Evolutionary conservation across 2,113 vertebrate genomes (phyloP).

Genomic region (Crotalus horridus): DNA sequence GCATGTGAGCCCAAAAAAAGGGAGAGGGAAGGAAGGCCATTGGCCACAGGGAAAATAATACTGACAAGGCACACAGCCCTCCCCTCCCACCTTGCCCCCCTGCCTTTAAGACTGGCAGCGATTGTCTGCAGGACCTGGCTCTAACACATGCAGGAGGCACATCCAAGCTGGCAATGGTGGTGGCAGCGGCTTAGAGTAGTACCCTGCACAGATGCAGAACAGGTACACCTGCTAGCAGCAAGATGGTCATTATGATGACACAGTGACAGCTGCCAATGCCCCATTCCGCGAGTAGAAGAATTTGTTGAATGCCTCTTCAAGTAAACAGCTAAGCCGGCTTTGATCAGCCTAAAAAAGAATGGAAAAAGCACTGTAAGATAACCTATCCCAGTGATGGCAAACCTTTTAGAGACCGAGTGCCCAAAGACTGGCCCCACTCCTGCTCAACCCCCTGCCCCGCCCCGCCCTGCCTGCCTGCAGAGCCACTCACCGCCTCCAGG

Average conservation of each 20-base stretch:
- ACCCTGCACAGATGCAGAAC: constrained; percentile 31
- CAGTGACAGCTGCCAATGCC: constrained; percentile 88
- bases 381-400: too few relatives aligned
- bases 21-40: background rate
- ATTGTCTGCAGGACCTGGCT: constrained; percentile 51
- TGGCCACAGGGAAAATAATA: constrained; percentile 59
- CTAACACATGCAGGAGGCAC: constrained; percentile 57
- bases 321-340: constrained; percentile 85
- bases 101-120: constrained; percentile 32
- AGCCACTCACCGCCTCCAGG: too few relatives aligned
- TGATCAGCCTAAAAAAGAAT: constrained; percentile 82
- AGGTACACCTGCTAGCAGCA: constrained; percentile 17
- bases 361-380: background rate
- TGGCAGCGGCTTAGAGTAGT: background rate
- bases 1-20: constrained; percentile 33
- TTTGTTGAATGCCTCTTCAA: constrained; percentile 95
- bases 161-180: constrained; percentile 56
- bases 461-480: too few relatives aligned
- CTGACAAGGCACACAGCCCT: constrained; percentile 61
- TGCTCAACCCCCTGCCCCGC: too few relatives aligned
- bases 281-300: constrained; percentile 91
- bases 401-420: too few relatives aligned
- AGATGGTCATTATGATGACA: constrained; percentile 84
- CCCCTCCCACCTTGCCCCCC: constrained; percentile 25
- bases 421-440: too few relatives aligned